Evolutionary conservation across 2,113 vertebrate species (phyloP).

Genomic region (Microcebus jonahi): DNA sequence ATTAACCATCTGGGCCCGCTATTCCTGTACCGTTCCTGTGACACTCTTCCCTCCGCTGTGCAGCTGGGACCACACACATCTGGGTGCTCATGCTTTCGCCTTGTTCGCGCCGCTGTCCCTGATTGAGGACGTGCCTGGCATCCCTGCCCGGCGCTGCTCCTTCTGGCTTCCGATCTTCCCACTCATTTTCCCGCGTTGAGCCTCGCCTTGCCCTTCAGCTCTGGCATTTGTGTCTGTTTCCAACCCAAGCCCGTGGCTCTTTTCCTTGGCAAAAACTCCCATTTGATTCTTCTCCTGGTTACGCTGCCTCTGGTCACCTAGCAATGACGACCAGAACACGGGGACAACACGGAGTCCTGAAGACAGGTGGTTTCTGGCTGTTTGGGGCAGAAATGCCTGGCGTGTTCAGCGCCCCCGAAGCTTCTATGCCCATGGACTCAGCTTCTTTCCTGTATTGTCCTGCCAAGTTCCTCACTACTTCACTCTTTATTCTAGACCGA

Average conservation of each 20-base stretch:
- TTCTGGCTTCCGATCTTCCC: neutral
- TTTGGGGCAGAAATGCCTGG: neutral
- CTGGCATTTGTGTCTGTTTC: neutral
- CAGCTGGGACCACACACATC: neutral
- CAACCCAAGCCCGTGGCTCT: neutral
- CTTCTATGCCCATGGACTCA: neutral
- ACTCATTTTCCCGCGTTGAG: neutral
- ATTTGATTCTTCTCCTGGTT: neutral
- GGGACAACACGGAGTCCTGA: neutral
- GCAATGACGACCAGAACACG: neutral
- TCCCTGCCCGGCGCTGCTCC: neutral
- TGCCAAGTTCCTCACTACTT: neutral
- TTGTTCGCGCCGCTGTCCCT: neutral
- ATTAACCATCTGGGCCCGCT: neutral
- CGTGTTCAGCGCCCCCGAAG: neutral
- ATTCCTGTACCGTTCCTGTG: neutral
- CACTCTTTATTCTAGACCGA: neutral
- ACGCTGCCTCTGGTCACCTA: neutral
- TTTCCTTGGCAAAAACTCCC: neutral
- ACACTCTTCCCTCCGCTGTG: neutral
- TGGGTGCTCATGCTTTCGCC: neutral
- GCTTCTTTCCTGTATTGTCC: neutral
- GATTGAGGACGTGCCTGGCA: neutral
- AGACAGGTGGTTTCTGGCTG: neutral
- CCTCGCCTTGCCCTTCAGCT: neutral